These are phyloP conservation scores for Meloidogyne chitwoodi DNA, from an alignment of 1,140 invertebrate genomes.

Conservation along the genomic window DNA sequence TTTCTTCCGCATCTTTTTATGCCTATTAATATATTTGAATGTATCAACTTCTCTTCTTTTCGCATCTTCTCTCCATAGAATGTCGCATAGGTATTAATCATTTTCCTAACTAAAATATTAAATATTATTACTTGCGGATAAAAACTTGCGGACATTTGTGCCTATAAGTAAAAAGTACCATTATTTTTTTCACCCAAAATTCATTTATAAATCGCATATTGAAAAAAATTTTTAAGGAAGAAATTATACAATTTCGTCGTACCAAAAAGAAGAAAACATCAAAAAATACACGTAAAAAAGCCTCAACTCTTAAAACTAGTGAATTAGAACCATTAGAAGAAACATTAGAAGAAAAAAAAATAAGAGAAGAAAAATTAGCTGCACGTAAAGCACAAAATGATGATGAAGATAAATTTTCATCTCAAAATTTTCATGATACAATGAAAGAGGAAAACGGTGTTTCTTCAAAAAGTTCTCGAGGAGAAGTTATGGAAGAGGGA, in stretches of 20 bases:
- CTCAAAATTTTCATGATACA: conserved; percentile 7
- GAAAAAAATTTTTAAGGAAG: conserved; percentile 58
- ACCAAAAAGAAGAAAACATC: conserved; percentile 77
- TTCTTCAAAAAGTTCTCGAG: not conserved
- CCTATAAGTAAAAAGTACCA: too few relatives aligned
- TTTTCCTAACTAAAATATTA: too few relatives aligned
- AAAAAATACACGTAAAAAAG: conserved; percentile 62
- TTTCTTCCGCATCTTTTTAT: too few relatives aligned
- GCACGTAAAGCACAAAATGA: conserved; percentile 25
- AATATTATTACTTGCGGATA: too few relatives aligned
- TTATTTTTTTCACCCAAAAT: too few relatives aligned
- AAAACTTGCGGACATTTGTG: too few relatives aligned
- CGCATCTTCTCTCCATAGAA: too few relatives aligned
- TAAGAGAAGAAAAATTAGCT: conserved; percentile 37
- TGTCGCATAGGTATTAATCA: too few relatives aligned
- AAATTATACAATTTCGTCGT: conserved; percentile 79
- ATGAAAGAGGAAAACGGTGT: conserved; percentile 3
- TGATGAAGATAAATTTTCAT: not conserved
- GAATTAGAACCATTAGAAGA: conserved; percentile 62
- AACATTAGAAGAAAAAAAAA: conserved; percentile 40
- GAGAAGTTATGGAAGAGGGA: conserved; percentile 35
- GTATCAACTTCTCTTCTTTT: too few relatives aligned
- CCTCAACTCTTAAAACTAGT: conserved; percentile 63
- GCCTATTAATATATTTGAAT: too few relatives aligned
- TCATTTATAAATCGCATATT: too few relatives aligned